Evolutionary conservation across 2,888 invertebrate genomes (phyloP).

Genomic region (Syrphus vitripennis): DNA sequence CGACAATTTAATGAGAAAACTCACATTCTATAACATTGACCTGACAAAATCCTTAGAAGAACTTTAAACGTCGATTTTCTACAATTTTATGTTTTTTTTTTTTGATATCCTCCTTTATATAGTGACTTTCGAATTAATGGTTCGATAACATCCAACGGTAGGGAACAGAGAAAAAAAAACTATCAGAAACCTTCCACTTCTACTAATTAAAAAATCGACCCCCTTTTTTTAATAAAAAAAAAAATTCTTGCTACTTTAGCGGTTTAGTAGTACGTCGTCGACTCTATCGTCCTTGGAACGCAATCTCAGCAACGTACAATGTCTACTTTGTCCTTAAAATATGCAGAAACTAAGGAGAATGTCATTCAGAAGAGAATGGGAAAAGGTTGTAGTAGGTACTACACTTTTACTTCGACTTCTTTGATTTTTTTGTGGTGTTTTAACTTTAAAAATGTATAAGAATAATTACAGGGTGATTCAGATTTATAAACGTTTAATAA

Average conservation of each 20-base stretch:
- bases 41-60: neutral
- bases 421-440: neutral
- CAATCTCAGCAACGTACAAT: constrained; percentile 50
- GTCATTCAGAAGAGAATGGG: constrained; percentile 12
- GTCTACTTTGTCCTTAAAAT: constrained; percentile 44
- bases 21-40: constrained; percentile 31
- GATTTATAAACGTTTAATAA: neutral
- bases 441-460: neutral
- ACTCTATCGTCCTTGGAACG: constrained; percentile 37
- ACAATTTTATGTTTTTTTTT: neutral
- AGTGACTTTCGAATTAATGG: constrained; percentile 33
- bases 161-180: neutral
- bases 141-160: constrained; percentile 28
- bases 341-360: constrained; percentile 46
- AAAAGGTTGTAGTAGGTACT: neutral
- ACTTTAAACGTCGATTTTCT: constrained; percentile 15
- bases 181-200: constrained; percentile 34
- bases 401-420: too few relatives aligned
- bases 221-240: neutral
- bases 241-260: constrained; percentile 42
- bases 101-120: neutral
- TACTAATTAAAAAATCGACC: constrained; percentile 63
- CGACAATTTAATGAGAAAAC: constrained; percentile 32
- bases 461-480: neutral
- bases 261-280: constrained; percentile 2